These are phyloP conservation scores for Crenichthys baileyi DNA, from an alignment of 2,797 vertebrate species.

Conservation along the genomic window DNA sequence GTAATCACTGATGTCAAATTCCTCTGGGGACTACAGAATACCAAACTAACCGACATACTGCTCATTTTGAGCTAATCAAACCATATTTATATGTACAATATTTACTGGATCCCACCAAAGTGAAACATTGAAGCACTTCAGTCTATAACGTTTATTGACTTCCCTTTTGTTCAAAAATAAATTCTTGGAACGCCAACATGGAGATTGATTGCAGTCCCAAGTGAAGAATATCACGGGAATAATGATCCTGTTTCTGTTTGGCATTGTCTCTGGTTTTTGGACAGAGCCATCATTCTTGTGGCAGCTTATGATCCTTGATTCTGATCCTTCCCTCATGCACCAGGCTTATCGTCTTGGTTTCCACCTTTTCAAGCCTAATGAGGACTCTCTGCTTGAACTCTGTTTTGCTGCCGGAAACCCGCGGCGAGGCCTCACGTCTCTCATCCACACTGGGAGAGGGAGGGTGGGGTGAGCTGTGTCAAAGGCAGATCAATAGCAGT, in stretches of 20 bases:
- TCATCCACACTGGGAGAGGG: constrained; percentile 15
- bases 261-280: constrained; percentile 51
- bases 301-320: constrained; percentile 42
- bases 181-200: constrained; percentile 22
- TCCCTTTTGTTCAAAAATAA: neutral
- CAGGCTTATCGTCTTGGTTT: constrained; percentile 36
- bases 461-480: constrained; percentile 30
- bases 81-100: too few species aligned
- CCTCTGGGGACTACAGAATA: neutral
- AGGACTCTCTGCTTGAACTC: constrained; percentile 66
- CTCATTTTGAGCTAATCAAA: neutral
- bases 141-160: neutral
- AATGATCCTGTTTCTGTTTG: constrained; percentile 58
- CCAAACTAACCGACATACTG: neutral
- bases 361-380: constrained; percentile 71
- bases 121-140: neutral
- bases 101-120: too few species aligned
- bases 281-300: constrained; percentile 42
- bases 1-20: neutral
- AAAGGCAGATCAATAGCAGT: constrained; percentile 59
- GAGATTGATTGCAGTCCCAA: constrained; percentile 30
- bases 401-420: constrained; percentile 60
- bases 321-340: constrained; percentile 54
- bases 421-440: constrained; percentile 40
- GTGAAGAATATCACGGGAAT: constrained; percentile 29